Conservation (phyloP, 2,888 invertebrate genomes). For the Spodoptera littoralis region DNA sequence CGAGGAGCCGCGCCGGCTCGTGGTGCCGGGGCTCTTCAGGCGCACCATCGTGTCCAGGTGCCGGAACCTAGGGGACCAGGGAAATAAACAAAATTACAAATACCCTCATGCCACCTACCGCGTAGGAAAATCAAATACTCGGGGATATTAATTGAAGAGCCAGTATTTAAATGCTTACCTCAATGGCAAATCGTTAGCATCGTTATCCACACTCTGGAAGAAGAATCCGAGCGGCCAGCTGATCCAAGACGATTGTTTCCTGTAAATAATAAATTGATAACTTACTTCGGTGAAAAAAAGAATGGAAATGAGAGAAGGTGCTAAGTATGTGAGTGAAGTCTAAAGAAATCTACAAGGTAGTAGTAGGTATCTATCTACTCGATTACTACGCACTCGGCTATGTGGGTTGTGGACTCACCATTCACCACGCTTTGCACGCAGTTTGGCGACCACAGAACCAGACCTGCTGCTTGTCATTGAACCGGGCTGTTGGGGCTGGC, state of each 20-base stretch:
- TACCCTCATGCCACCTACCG: not conserved
- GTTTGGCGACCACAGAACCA: conserved; percentile 30
- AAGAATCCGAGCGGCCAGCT: conserved; percentile 97
- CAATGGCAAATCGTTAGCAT: conserved; percentile 93
- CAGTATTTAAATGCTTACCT: conserved; percentile 86
- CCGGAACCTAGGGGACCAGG: conserved; percentile 91
- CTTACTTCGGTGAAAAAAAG: conserved; percentile 1
- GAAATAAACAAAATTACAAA: not conserved
- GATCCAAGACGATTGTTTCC: conserved; percentile 94
- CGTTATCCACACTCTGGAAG: conserved; percentile 93
- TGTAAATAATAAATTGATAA: conserved; percentile 63
- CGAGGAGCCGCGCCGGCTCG: conserved; percentile 90
- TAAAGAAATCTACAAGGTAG: conserved; percentile 1
- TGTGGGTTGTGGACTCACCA: conserved; percentile 31
- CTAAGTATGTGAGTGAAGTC: not conserved
- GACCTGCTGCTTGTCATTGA: conserved; percentile 22
- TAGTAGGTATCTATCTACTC: conserved; percentile 23
- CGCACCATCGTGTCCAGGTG: conserved; percentile 96
- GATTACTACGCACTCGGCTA: conserved; percentile 25
- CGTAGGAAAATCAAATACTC: too few relatives aligned
- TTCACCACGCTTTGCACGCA: conserved; percentile 39
- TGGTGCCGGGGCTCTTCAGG: conserved; percentile 91
- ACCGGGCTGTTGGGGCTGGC: conserved; percentile 42
- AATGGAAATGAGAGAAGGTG: not conserved
- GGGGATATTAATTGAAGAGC: too few relatives aligned